Evolutionary conservation across 1,140 invertebrate species (phyloP), one percentile per base, ranked within the genome.

Genomic region (Brachionus plicatilis): DNA sequence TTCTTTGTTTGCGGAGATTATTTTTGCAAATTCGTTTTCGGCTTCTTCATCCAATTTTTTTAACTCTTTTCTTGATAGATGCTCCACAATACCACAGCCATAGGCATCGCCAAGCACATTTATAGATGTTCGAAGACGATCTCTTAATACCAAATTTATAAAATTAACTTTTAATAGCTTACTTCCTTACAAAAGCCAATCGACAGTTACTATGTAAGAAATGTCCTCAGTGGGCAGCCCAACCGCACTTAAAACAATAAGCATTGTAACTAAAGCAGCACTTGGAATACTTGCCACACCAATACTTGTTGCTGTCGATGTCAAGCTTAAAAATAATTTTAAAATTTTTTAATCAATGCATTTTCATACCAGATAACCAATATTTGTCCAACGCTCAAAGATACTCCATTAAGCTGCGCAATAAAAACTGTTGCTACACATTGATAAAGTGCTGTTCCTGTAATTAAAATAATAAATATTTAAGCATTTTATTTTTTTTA

Each of bases 341-440:
- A 47, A 41, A 43, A 24, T 72, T 50, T 41, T 20, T 7, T 50
- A 47, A 70, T 20, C 6, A 43, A 33, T 70, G n/a, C 17, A 37
- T n/a, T 8, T 70, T 83, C 20, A n/a, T 89, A 95, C 94, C 94
- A 96, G 70, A 98, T 94, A 84, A 95, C 95, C 65, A 93, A 88
- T 41, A 92, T 88, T 87, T 92, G 89, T 24, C 92, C 90, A 60
- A 92, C 86, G 2, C 88, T 88, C 24, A 93, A 88, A 12, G 90
- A 85, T 45, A 92, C 88, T 45, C 91, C 91, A 85, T 92, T 91
- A 87, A 93, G 90, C 89, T 94, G 93, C 24, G 93, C 82, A 5
- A 83, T 66, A 24, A 83, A 83, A 33, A 83, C 45, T n/a, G 82
- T 66, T 50, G 82, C 82, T 11, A 83, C 82, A 47, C 60, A 66